Evolutionary conservation across 2,888 invertebrate species (phyloP).

Genomic region (Exocentrus adspersus): DNA sequence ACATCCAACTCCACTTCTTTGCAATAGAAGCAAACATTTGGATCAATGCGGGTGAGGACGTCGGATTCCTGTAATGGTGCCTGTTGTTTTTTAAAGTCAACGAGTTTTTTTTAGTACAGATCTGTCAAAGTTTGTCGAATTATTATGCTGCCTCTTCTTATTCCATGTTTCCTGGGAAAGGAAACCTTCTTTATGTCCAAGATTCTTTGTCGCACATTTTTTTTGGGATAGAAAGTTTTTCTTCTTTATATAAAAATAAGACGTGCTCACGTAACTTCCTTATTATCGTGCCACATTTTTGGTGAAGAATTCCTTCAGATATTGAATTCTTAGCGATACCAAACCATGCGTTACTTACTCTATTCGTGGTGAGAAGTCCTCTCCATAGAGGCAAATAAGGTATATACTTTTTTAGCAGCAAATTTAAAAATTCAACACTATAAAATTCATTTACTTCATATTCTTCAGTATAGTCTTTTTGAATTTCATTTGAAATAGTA

Average conservation of each 20-base stretch:
- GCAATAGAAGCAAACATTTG: constrained; percentile 4
- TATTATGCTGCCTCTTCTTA: neutral
- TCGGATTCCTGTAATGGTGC: neutral
- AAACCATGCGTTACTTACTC: neutral
- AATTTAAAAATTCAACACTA: neutral
- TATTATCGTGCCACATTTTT: neutral
- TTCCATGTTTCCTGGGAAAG: neutral
- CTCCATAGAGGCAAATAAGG: constrained; percentile 6
- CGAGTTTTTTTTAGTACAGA: neutral
- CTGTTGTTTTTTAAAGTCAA: neutral
- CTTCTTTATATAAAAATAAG: neutral
- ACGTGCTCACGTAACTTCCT: neutral
- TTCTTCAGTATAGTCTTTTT: neutral
- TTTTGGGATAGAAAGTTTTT: neutral
- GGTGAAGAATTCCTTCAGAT: neutral
- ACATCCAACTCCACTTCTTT: neutral
- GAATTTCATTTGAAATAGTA: neutral
- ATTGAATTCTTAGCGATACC: constrained; percentile 8
- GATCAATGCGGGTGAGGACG: neutral
- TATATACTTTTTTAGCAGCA: constrained; percentile 5
- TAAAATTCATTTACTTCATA: neutral
- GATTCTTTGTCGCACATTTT: neutral
- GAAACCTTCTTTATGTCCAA: neutral
- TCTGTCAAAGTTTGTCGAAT: neutral
- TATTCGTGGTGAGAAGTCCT: neutral